These are phyloP conservation scores for Danio tinwini DNA, from an alignment of 2,797 vertebrate genomes.

Conservation along the genomic window DNA sequence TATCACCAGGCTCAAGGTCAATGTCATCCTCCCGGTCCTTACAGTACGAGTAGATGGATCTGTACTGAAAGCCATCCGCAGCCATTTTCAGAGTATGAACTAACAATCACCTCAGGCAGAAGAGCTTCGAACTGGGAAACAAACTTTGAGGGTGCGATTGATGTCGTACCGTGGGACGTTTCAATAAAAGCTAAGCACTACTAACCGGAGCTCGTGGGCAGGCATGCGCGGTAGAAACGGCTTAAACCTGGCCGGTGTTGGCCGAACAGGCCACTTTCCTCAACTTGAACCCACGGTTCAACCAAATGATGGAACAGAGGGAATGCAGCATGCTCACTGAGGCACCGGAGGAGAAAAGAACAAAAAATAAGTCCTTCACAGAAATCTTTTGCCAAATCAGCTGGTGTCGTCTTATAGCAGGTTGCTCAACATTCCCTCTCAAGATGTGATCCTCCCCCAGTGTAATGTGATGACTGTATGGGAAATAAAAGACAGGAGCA, in stretches of 20 bases:
- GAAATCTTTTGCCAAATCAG: conserved; percentile 44
- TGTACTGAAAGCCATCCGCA: conserved; percentile 89
- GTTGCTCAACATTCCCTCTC: conserved; percentile 30
- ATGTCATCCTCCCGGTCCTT: conserved; percentile 93
- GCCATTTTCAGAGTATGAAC: conserved; percentile 72
- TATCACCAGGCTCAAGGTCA: conserved; percentile 87
- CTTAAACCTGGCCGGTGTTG: conserved; percentile 77
- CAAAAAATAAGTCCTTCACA: conserved; percentile 53
- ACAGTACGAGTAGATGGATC: conserved; percentile 84
- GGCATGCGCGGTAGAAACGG: conserved; percentile 37
- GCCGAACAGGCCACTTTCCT: conserved; percentile 79
- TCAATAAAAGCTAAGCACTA: conserved; percentile 39
- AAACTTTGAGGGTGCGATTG: conserved; percentile 45
- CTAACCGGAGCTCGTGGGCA: conserved; percentile 72
- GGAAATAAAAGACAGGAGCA: background rate
- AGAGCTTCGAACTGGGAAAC: conserved; percentile 49
- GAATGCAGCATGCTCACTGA: conserved; percentile 88
- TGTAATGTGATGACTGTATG: conserved; percentile 17
- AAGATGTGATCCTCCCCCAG: conserved; percentile 41
- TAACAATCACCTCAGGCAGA: background rate
- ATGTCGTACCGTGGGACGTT: conserved; percentile 44
- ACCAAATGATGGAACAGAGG: conserved; percentile 89
- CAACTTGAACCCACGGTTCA: conserved; percentile 88
- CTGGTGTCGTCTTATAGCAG: conserved; percentile 50
- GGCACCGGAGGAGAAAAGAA: conserved; percentile 59